These are phyloP conservation scores for Brachionus rubens DNA, from an alignment of 1,140 invertebrate species.

Conservation along the genomic window DNA sequence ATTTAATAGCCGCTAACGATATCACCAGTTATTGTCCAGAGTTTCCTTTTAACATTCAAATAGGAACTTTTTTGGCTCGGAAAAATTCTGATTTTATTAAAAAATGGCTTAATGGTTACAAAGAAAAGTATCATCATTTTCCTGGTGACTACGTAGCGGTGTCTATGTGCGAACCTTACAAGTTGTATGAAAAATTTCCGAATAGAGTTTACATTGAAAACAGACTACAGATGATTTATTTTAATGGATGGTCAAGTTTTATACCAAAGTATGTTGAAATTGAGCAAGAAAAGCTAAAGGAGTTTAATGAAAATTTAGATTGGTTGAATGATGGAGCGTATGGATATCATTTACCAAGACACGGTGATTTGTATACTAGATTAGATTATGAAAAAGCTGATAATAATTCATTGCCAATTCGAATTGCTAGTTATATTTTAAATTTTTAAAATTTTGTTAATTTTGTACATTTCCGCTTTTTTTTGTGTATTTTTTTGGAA, in stretches of 20 bases:
- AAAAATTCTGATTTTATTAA: conserved; percentile 20
- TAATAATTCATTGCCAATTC: conserved; percentile 11
- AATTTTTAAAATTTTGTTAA: conserved; percentile 3
- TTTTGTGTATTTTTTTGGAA: neutral
- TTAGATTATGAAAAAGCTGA: conserved; percentile 9
- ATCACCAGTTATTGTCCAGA: conserved; percentile 32
- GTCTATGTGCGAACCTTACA: conserved; percentile 45
- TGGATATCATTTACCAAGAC: conserved; percentile 43
- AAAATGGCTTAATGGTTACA: conserved; percentile 30
- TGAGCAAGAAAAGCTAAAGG: conserved; percentile 24
- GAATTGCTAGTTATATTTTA: conserved; percentile 28
- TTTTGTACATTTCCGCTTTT: neutral
- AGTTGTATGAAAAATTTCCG: conserved; percentile 40
- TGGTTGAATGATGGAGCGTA: conserved; percentile 36
- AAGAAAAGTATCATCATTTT: conserved; percentile 34
- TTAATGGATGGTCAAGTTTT: conserved; percentile 41
- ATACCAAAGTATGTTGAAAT: conserved; percentile 26
- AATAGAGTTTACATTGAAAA: conserved; percentile 29
- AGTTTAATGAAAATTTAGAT: conserved; percentile 41
- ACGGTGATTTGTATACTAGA: neutral
- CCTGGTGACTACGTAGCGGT: conserved; percentile 40
- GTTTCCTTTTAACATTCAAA: conserved; percentile 43
- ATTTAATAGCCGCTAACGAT: conserved; percentile 41
- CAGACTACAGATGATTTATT: conserved; percentile 43
- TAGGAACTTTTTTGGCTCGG: conserved; percentile 32